Evolutionary conservation across 2,797 vertebrate genomes (phyloP), one percentile per base, ranked within the genome.

Genomic region (Rhynchonycteris naso): DNA sequence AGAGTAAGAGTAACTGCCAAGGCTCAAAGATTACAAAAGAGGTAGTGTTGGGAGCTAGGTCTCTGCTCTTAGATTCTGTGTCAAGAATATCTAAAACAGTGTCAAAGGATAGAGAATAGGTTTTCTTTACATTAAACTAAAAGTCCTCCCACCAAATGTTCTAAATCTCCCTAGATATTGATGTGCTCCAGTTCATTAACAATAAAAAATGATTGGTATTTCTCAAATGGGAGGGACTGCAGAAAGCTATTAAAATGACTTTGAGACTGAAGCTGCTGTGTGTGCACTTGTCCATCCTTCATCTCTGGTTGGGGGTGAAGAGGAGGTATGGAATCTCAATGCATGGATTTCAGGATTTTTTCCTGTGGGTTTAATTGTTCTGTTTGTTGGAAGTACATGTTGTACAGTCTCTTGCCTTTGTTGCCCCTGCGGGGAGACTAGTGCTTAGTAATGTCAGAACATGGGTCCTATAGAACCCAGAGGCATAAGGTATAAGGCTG

Each of bases 81-180:
- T 81, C 35, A 81, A 38, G 38, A 65, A 59, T 7, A 6, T 14
- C n/a, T 68, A 12, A 38, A n/a, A 33, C 50, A 75, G 50, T 65
- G 38, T 74, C 86, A 92, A 75, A 3, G 6, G 3, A 38, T 30
- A 54, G 43, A 35, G 24, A 90, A 47, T 43, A 28, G 1, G 0
- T 33, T 87, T 86, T 91, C 65, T 93, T 68, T 56, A 74, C 11
- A 5, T 30, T 84, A 74, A 91, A 79, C 30, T 76, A 11, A 90
- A 58, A 7, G 38, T 58, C 38, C 43, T 83, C n/a, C 38, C 69
- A 38, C 1, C 14, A 88, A n/a, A 58, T 14, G 88, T 90, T 85
- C 74, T n/a, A 72, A 24, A 61, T 68, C 15, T 90, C 87, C 85
- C 33, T 80, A 76, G 47, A 92, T 14, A 75, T 10, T 28, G 35